Evolutionary conservation across 2,113 vertebrate species (phyloP), one percentile per base, ranked within the genome.

Genomic region (Thalassoma bifasciatum): DNA sequence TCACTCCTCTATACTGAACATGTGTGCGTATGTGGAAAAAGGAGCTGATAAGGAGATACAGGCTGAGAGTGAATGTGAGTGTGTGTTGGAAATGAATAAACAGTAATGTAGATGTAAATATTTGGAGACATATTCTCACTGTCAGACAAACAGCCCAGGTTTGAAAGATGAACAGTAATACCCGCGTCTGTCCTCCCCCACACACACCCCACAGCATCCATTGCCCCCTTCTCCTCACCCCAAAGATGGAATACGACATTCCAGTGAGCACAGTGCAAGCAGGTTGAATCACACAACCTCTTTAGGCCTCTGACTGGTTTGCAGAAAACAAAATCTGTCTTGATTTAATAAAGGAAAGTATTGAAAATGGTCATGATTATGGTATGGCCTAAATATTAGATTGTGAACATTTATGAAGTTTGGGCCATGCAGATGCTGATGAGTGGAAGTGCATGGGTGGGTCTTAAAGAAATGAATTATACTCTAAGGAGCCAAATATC

Each of bases 51-150:
- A 79, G 61, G 69, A 88, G 79, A 86, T 80, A 85, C 50, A 60
- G 54, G 49, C 73, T 24, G 53, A n/a, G 44, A 7, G 44, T 42
- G 51, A 17, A 34, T 61, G 77, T 52, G 26, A 57, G 54, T n/a
- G 47, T 50, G 80, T 53, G 70, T 34, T 38, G 68, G 49, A 88
- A 66, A 84, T 78, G 83, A 93, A 94, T 95, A 96, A 97, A 96
- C 95, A 95, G 95, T 95, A 96, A 96, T 92, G 93, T 92, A 96
- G 95, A 96, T 94, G 92, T 97, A 97, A 98, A 96, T 96, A 97
- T 96, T 97, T 96, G 92, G 92, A 95, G 89, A 95, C 91, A 83
- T 63, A 92, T 92, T 92, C 87, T 93, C 93, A 92, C 92, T 89
- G 87, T 89, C 92, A 90, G 92, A 92, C 94, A 93, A 88, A 91